Percentiles rank a stretch among this genome's conserved stretches.
Conservation (phyloP, 2,888 invertebrate species). For the Apodemia duryi region DNA sequence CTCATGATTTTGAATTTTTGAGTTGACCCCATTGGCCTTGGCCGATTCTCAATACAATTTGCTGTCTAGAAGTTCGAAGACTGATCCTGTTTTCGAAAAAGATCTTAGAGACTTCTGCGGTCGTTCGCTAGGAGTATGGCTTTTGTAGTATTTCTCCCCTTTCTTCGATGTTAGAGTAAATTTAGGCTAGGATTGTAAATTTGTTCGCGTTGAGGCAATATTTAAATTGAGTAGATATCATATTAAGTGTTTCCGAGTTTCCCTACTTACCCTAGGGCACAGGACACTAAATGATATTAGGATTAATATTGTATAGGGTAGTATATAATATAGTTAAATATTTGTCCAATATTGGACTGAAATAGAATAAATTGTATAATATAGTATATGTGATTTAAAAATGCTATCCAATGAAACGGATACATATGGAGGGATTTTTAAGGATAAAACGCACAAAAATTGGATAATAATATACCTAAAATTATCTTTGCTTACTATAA, state of each 20-base stretch:
- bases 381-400: neutral
- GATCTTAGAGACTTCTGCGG: constrained; percentile 2
- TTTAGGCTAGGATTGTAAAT: constrained; percentile 6
- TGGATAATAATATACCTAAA: too few species aligned
- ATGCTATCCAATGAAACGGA: neutral
- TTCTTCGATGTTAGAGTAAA: neutral
- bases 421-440: too few species aligned
- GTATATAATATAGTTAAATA: neutral
- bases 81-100: neutral
- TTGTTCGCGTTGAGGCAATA: neutral
- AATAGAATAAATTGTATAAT: constrained; percentile 8
- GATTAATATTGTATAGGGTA: constrained; percentile 16
- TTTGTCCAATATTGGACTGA: constrained; percentile 8
- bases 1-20: neutral
- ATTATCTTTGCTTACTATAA: too few species aligned
- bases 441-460: too few species aligned
- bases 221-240: neutral
- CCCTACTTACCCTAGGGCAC: neutral
- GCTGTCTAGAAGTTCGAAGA: neutral
- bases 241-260: neutral
- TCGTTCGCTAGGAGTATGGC: constrained; percentile 20
- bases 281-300: constrained; percentile 24
- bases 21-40: neutral
- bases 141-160: neutral
- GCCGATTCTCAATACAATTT: neutral